Evolutionary conservation across 2,797 vertebrate species (phyloP), one percentile per base, ranked within the genome.

Genomic region (Onychomys arenicola): DNA sequence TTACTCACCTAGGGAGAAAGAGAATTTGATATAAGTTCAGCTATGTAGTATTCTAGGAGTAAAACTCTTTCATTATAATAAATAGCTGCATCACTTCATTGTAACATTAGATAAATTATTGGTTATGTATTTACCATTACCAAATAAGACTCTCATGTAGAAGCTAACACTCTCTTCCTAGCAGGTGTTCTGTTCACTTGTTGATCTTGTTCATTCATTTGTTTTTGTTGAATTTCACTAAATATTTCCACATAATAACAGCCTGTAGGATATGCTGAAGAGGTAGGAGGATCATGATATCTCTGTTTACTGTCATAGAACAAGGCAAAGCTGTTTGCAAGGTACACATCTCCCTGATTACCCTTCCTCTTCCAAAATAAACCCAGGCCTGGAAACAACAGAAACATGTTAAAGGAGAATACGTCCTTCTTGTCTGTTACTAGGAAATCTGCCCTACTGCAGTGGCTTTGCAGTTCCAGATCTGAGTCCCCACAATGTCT

Each of bases 291-390:
- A 21, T 84, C 17, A 65, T 2, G 2, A 4, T 12, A 65, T 65
- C 61, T 34, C 7, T 27, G 2, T 61, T 85, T 59, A 17, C 17
- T 75, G 0, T 78, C 75, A 43, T 0, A 43, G 2, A 63, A 49
- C 1, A 52, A 87, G 34, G 0, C 8, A 55, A 61, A 76, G 7
- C 17, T 81, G 4, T 0, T 63, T 19, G 76, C 90, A 94, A 5
- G 3, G n/a, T 59, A 1, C 0, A 78, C 17, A 17, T 10, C 49
- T 11, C 34, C 2, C 17, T 34, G 1, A 13, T 2, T 73, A 77
- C 4, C 1, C 12, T 25, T 14, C 9, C 0, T 0, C 0, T 21
- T 32, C 1, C 11, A 1, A 61, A 5, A 12, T 2, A 92, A 29
- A 88, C 10, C 9, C n/a, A 83, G 78, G 1, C 2, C 8, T 46